These are phyloP conservation scores for Ariopsis seemanni DNA, from an alignment of 2,113 vertebrate species.

Conservation along the genomic window DNA sequence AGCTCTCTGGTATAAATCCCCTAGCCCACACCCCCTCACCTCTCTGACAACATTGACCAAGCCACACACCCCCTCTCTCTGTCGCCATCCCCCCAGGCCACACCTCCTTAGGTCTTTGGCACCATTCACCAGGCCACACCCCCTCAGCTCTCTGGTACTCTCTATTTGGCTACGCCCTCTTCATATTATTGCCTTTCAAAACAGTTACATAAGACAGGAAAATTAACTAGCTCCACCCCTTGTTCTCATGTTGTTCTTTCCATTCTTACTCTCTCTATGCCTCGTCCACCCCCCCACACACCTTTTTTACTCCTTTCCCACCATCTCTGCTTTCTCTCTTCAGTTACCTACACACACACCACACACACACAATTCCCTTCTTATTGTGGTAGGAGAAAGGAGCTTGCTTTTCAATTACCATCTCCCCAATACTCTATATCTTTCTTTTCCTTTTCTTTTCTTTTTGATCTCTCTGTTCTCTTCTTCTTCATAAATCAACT, in stretches of 20 bases:
- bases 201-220: neutral
- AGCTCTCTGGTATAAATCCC: neutral
- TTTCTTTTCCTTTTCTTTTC: neutral
- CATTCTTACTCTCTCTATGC: neutral
- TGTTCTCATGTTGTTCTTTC: neutral
- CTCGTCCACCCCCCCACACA: neutral
- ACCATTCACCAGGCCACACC: neutral
- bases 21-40: neutral
- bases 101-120: neutral
- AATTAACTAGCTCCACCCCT: neutral
- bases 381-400: conserved; percentile 15
- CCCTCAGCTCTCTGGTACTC: neutral
- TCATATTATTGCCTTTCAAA: neutral
- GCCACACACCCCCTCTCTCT: neutral
- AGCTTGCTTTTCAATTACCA: conserved; percentile 2
- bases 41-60: neutral
- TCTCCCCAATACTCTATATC: neutral
- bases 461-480: neutral
- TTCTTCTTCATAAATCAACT: neutral
- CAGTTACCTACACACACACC: conserved; percentile 2
- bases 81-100: too few relatives aligned
- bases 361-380: conserved; percentile 5
- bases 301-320: neutral
- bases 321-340: conserved; percentile 8
- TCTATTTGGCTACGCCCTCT: too few relatives aligned